Percentiles rank a stretch among this genome's conserved stretches.
Evolutionary conservation across 2,888 invertebrate species (phyloP).

Genomic region (Erpobdella octoculata): DNA sequence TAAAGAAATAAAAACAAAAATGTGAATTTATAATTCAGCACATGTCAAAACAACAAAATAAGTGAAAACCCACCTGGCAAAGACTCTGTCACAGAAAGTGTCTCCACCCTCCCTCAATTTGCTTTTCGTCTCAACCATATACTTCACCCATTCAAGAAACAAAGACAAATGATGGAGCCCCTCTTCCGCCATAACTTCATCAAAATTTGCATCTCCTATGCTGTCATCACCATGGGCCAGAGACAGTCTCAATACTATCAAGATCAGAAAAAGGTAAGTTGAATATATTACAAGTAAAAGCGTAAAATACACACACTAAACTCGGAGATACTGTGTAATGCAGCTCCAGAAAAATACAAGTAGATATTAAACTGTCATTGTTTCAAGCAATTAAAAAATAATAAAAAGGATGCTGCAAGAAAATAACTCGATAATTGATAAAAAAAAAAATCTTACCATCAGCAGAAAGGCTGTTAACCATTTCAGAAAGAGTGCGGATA

Average conservation of each 20-base stretch:
- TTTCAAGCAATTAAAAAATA: too few relatives aligned
- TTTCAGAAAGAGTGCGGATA: constrained; percentile 82
- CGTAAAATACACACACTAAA: too few relatives aligned
- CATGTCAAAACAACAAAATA: neutral
- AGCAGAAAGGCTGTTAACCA: constrained; percentile 84
- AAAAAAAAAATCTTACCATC: constrained; percentile 64
- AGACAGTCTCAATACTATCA: constrained; percentile 27
- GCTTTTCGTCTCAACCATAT: constrained; percentile 51
- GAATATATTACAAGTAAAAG: too few relatives aligned
- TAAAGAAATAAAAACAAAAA: neutral
- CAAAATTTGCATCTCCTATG: constrained; percentile 92
- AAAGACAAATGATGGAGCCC: constrained; percentile 83
- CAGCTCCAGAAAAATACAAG: too few relatives aligned
- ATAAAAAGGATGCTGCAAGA: too few relatives aligned
- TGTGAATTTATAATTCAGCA: too few relatives aligned
- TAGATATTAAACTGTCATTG: too few relatives aligned
- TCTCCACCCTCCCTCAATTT: constrained; percentile 59
- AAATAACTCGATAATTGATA: too few relatives aligned
- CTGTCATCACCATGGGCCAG: constrained; percentile 30
- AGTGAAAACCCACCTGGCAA: constrained; percentile 54
- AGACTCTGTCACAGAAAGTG: constrained; percentile 80
- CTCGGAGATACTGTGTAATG: too few relatives aligned
- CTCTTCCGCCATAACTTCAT: constrained; percentile 85
- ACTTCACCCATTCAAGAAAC: constrained; percentile 93
- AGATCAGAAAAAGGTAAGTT: too few relatives aligned